A percentile compares a stretch with the other conserved stretches of the same genome.
Conservation (phyloP, 2,113 vertebrate genomes). For the Sturnus vulgaris region DNA sequence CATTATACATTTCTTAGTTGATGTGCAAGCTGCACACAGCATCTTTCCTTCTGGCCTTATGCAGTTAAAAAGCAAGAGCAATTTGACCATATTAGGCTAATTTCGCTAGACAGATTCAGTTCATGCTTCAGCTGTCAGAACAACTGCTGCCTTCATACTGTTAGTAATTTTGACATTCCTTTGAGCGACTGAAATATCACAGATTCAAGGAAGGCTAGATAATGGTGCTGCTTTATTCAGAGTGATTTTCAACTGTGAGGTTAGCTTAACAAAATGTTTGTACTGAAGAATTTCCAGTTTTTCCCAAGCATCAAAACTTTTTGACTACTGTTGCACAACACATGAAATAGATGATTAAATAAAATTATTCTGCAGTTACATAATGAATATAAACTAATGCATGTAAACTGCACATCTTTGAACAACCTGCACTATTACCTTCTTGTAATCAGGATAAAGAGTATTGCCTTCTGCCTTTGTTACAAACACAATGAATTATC, state of each 20-base stretch:
- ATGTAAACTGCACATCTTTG: background rate
- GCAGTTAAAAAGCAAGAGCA: conserved; percentile 63
- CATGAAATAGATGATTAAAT: background rate
- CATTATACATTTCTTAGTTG: background rate
- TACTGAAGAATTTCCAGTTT: background rate
- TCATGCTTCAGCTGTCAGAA: conserved; percentile 72
- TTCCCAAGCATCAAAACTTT: background rate
- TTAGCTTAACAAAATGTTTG: background rate
- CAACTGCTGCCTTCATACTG: conserved; percentile 51
- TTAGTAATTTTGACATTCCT: conserved; percentile 72
- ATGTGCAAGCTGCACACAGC: background rate
- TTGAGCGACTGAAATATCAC: conserved; percentile 64
- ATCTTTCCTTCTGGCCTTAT: background rate
- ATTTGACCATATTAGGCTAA: conserved; percentile 71
- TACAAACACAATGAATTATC: background rate
- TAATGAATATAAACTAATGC: background rate
- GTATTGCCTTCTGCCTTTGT: background rate
- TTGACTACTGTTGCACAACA: background rate
- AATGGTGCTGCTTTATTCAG: conserved; percentile 24
- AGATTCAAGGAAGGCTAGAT: conserved; percentile 48
- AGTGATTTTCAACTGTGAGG: conserved; percentile 30
- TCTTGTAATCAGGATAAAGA: background rate
- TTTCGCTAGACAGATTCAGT: conserved; percentile 73
- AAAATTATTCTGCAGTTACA: background rate
- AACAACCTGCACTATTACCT: background rate